phyloP scores from a whole-genome alignment of 2,113 vertebrate genomes.

The Cygnus atratus region DNA sequence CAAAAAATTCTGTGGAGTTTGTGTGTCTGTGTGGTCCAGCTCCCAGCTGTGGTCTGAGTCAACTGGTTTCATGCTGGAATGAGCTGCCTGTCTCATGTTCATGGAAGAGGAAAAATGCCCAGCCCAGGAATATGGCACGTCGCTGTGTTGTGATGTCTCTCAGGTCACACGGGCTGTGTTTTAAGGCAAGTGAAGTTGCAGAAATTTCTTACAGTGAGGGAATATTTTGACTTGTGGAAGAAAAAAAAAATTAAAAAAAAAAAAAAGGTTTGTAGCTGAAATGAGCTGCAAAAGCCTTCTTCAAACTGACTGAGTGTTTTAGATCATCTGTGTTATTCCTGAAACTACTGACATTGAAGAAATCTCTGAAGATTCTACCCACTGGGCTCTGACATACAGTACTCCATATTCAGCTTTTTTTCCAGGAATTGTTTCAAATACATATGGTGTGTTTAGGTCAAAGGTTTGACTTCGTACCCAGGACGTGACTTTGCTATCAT shows the following conservation, averaged over 20 bases:
- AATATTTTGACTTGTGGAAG: background rate
- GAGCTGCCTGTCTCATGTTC: background rate
- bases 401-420: background rate
- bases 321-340: constrained; percentile 33
- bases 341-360: constrained; percentile 22
- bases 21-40: constrained; percentile 34
- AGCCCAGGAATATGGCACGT: background rate
- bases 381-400: background rate
- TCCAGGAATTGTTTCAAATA: background rate
- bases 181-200: background rate
- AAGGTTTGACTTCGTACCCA: background rate
- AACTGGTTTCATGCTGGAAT: background rate
- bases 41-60: background rate
- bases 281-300: constrained; percentile 23
- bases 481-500: background rate
- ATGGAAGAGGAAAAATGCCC: background rate
- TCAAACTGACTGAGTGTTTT: background rate
- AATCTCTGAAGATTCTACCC: background rate
- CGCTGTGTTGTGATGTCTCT: constrained; percentile 8
- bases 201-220: background rate
- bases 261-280: background rate
- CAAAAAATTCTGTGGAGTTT: background rate
- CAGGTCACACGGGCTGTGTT: background rate
- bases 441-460: background rate
- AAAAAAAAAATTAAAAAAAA: background rate